Evolutionary conservation across 2,797 vertebrate species (phyloP).

Genomic region (Propithecus deckenii): DNA sequence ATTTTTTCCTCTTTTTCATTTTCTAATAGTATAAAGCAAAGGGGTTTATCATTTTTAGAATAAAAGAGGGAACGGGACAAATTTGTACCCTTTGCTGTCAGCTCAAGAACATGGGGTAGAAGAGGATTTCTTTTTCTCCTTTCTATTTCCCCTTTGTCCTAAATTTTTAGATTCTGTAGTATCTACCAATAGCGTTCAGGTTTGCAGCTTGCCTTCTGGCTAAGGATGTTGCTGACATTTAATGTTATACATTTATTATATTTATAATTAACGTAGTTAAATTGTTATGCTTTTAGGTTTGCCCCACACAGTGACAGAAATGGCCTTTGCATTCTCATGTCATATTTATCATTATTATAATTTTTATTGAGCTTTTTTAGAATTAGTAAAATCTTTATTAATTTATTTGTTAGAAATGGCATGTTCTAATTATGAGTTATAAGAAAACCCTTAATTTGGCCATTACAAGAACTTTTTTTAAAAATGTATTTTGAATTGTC

Average conservation of each 20-base stretch:
- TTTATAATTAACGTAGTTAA: not conserved
- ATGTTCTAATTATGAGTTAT: not conserved
- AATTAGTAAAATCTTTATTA: slow-evolving; percentile 7
- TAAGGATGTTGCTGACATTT: slow-evolving; percentile 22
- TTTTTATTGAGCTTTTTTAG: not conserved
- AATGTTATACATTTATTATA: slow-evolving; percentile 22
- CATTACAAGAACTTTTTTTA: not conserved
- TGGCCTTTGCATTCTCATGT: not conserved
- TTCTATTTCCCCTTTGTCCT: slow-evolving; percentile 7
- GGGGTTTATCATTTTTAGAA: slow-evolving; percentile 34
- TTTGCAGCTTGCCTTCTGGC: not conserved
- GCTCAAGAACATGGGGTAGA: not conserved
- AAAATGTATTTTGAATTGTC: not conserved
- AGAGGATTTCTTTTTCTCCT: not conserved
- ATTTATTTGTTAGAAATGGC: not conserved
- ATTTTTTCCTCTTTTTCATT: not conserved
- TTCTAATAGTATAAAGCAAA: slow-evolving; percentile 41
- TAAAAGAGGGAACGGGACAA: not conserved
- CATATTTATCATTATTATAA: not conserved
- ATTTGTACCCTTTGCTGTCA: slow-evolving; percentile 10
- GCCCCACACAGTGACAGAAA: not conserved
- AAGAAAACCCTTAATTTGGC: not conserved
- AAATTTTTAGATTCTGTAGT: slow-evolving; percentile 10
- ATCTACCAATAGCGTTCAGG: not conserved
- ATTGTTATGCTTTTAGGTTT: not conserved